phyloP scores from a whole-genome alignment of 2,888 invertebrate species.

The Prenolepis imparis region DNA sequence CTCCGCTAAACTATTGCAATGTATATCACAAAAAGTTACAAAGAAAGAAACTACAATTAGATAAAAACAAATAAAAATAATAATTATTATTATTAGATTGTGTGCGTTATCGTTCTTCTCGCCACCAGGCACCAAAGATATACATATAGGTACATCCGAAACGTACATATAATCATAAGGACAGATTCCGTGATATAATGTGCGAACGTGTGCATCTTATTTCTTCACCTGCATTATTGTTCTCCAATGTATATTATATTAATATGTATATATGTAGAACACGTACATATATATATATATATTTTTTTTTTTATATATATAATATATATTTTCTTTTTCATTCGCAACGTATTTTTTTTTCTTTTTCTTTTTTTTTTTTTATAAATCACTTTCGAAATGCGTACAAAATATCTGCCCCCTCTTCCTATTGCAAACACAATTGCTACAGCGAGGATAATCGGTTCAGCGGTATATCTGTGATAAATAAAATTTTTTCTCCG shows the following conservation, averaged over 20 bases:
- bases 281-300: slow-evolving; percentile 65
- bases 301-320: slow-evolving; percentile 59
- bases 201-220: slow-evolving; percentile 71
- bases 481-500: background rate
- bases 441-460: background rate
- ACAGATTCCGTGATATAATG: slow-evolving; percentile 65
- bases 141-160: slow-evolving; percentile 75
- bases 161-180: slow-evolving; percentile 63
- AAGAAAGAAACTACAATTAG: slow-evolving; percentile 85
- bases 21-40: slow-evolving; percentile 86
- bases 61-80: slow-evolving; percentile 85
- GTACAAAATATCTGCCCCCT: slow-evolving; percentile 16
- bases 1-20: slow-evolving; percentile 86
- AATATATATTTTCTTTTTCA: slow-evolving; percentile 72
- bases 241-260: slow-evolving; percentile 60
- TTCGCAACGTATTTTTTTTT: slow-evolving; percentile 63
- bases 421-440: background rate
- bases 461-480: background rate
- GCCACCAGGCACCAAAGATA: slow-evolving; percentile 82
- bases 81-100: slow-evolving; percentile 78
- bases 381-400: slow-evolving; percentile 9
- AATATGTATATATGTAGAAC: slow-evolving; percentile 29
- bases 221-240: slow-evolving; percentile 64
- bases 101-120: slow-evolving; percentile 77
- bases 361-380: slow-evolving; percentile 39